Evolutionary conservation across 2,888 invertebrate genomes (phyloP).

Genomic region (Andrena hattorfiana): DNA sequence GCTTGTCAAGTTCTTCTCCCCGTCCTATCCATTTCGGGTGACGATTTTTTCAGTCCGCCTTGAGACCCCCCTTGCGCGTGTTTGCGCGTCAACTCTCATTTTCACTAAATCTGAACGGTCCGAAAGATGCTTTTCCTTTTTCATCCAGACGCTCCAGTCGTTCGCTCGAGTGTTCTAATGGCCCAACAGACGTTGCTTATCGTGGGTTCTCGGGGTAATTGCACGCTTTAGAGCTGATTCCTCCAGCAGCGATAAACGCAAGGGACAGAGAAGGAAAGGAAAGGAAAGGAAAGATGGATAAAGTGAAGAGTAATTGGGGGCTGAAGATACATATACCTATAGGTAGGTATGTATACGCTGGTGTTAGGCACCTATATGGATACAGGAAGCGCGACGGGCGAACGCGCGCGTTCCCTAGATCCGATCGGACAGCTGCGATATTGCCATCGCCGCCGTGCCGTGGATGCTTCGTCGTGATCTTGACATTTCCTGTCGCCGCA

Average conservation of each 20-base stretch:
- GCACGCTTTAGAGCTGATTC: neutral
- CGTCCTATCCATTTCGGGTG: slow-evolving; percentile 6
- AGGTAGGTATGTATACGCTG: neutral
- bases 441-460: slow-evolving; percentile 74
- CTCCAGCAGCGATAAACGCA: neutral
- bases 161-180: neutral
- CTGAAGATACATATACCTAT: slow-evolving; percentile 5
- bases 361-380: neutral
- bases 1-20: slow-evolving; percentile 58
- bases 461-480: slow-evolving; percentile 67
- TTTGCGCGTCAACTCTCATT: neutral
- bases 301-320: slow-evolving; percentile 18
- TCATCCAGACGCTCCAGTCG: neutral
- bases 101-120: neutral
- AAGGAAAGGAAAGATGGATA: no score
- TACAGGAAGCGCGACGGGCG: slow-evolving; percentile 65
- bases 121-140: neutral
- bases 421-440: slow-evolving; percentile 82
- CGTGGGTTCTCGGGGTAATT: neutral
- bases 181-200: neutral
- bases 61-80: neutral
- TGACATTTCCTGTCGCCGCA: slow-evolving; percentile 77
- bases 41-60: neutral
- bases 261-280: neutral
- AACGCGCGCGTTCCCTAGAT: slow-evolving; percentile 79